phyloP scores from a whole-genome alignment of 1,140 invertebrate species.

The Sesamia nonagrioides region DNA sequence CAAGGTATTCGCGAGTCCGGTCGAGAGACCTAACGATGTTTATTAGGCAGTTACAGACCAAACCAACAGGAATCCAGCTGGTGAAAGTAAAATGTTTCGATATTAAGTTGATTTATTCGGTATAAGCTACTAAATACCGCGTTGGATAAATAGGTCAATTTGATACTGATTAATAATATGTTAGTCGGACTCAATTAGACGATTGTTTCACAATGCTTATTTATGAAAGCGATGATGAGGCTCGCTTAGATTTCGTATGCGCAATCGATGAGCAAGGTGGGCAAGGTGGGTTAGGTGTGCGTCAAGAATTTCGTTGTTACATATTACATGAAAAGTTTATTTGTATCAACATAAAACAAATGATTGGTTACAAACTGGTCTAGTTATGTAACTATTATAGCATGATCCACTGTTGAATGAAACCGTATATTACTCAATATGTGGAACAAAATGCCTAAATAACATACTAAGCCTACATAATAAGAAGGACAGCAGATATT shows the following conservation, averaged over 20 bases:
- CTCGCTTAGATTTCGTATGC: neutral
- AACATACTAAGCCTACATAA: neutral
- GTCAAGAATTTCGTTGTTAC: slow-evolving; percentile 1
- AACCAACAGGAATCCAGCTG: slow-evolving; percentile 51
- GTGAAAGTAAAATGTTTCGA: slow-evolving; percentile 57
- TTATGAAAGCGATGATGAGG: slow-evolving; percentile 32
- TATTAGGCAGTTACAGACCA: slow-evolving; percentile 46
- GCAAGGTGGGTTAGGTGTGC: slow-evolving; percentile 44
- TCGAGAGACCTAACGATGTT: slow-evolving; percentile 40
- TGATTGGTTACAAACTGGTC: neutral
- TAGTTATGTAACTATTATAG: slow-evolving; percentile 6
- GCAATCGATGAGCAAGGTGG: slow-evolving; percentile 18
- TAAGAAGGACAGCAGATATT: too few relatives aligned
- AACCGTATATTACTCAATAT: neutral
- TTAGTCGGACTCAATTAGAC: slow-evolving; percentile 33
- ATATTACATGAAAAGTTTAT: neutral
- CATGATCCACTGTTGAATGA: neutral
- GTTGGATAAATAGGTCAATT: slow-evolving; percentile 31
- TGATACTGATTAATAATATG: slow-evolving; percentile 37
- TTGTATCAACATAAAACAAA: neutral
- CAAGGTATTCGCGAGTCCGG: slow-evolving; percentile 4
- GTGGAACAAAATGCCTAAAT: neutral
- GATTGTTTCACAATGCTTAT: slow-evolving; percentile 38
- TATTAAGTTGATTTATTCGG: slow-evolving; percentile 9
- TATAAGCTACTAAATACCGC: slow-evolving; percentile 43